Conservation (phyloP, 2,888 invertebrate species). For the Cheilosia grossa region DNA sequence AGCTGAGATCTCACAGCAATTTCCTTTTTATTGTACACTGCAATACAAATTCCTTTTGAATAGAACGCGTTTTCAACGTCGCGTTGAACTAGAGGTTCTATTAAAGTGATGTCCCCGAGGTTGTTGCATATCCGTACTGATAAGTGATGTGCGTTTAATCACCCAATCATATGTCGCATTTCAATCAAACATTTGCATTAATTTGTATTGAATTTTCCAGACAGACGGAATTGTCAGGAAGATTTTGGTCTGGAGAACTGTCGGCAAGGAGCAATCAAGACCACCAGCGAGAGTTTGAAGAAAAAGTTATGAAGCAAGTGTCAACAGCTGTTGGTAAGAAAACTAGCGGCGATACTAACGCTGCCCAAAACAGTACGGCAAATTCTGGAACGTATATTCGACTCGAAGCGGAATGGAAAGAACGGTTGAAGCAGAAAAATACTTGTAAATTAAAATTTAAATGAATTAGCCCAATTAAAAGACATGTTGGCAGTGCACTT, state of each 20-base stretch:
- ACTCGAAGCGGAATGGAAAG: constrained; percentile 91
- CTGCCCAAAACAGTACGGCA: constrained; percentile 76
- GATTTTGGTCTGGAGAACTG: constrained; percentile 90
- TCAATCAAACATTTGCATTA: too few species aligned
- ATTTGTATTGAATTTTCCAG: constrained; percentile 51
- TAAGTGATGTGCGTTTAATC: too few species aligned
- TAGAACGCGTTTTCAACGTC: too few species aligned
- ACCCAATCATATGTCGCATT: too few species aligned
- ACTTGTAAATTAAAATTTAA: constrained; percentile 67
- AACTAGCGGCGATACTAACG: constrained; percentile 79
- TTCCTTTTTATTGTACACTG: too few species aligned
- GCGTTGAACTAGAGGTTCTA: too few species aligned
- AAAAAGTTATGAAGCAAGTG: constrained; percentile 87
- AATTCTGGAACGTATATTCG: constrained; percentile 89
- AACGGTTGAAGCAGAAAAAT: constrained; percentile 82
- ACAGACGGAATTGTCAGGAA: constrained; percentile 83
- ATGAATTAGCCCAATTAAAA: constrained; percentile 7
- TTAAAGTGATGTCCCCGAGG: too few species aligned
- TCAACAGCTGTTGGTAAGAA: constrained; percentile 81
- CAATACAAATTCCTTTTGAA: too few species aligned
- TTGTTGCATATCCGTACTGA: too few species aligned
- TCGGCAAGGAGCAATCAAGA: constrained; percentile 94
- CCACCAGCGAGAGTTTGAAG: constrained; percentile 92
- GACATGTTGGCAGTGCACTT: too few species aligned
- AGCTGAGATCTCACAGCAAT: too few species aligned